Conservation (phyloP, 1,140 invertebrate species). For the Monomorium pharaonis region DNA sequence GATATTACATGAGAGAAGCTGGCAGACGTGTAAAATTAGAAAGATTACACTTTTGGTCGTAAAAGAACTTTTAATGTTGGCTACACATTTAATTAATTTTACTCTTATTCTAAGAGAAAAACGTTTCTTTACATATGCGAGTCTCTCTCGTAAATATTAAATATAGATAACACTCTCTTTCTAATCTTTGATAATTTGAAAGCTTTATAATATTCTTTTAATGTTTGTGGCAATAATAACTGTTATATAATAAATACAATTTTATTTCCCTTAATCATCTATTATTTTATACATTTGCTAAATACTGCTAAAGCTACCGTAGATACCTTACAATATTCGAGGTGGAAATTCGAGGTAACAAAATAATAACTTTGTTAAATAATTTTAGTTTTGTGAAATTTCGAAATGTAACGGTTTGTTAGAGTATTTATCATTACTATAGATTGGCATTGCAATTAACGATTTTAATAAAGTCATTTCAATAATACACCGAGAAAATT, state of each 20-base stretch:
- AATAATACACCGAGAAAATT: slow-evolving; percentile 33
- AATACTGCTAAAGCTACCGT: not conserved
- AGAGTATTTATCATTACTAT: not conserved
- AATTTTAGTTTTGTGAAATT: not conserved
- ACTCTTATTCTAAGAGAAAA: not conserved
- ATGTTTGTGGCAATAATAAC: not conserved
- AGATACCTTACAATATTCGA: not conserved
- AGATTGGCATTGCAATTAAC: not conserved
- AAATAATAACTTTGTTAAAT: slow-evolving; percentile 3
- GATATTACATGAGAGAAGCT: not conserved
- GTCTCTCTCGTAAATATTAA: not conserved
- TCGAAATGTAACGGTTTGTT: not conserved
- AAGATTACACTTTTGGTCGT: not conserved
- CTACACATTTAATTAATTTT: not conserved
- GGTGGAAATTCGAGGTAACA: not conserved
- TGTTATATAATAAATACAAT: not conserved
- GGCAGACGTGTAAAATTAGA: not conserved
- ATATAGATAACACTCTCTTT: not conserved
- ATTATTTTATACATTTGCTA: not conserved
- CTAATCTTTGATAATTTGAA: not conserved
- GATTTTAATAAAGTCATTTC: slow-evolving; percentile 17
- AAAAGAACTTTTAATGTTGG: not conserved
- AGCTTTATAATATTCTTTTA: too few species aligned
- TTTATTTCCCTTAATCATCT: not conserved
- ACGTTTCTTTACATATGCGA: not conserved